Conservation (phyloP, 2,113 vertebrate genomes). For the Cephalopholis sonnerati region DNA sequence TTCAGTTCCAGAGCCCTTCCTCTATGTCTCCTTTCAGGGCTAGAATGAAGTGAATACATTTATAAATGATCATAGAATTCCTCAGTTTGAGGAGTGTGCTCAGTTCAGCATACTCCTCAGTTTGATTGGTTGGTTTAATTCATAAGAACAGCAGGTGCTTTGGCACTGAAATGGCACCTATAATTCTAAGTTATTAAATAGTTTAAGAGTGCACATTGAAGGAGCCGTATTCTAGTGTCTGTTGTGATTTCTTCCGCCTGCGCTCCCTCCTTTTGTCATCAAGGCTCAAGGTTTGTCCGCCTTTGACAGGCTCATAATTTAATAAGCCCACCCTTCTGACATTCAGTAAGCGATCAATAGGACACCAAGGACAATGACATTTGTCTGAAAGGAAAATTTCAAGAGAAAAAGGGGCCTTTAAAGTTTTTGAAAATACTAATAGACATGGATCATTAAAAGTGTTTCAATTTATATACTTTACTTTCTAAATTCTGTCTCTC, state of each 20-base stretch:
- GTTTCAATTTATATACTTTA: too few relatives aligned
- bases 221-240: neutral
- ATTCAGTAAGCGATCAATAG: neutral
- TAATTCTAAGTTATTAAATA: neutral
- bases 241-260: neutral
- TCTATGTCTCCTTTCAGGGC: neutral
- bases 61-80: neutral
- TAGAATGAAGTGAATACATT: neutral
- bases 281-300: neutral
- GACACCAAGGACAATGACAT: neutral
- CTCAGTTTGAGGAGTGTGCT: neutral
- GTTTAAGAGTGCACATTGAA: neutral
- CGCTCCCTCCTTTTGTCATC: neutral
- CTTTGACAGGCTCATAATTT: neutral
- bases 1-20: neutral
- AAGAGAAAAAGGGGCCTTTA: neutral
- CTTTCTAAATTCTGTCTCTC: too few relatives aligned
- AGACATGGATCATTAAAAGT: too few relatives aligned
- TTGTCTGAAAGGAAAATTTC: neutral
- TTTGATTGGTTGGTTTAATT: neutral
- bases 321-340: neutral
- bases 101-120: neutral
- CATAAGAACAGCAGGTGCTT: neutral
- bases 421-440: too few relatives aligned
- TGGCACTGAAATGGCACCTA: neutral